Percentiles rank a stretch among this genome's conserved stretches.
Evolutionary conservation across 2,888 invertebrate species (phyloP).

Genomic region (Aporophyla lueneburgensis): DNA sequence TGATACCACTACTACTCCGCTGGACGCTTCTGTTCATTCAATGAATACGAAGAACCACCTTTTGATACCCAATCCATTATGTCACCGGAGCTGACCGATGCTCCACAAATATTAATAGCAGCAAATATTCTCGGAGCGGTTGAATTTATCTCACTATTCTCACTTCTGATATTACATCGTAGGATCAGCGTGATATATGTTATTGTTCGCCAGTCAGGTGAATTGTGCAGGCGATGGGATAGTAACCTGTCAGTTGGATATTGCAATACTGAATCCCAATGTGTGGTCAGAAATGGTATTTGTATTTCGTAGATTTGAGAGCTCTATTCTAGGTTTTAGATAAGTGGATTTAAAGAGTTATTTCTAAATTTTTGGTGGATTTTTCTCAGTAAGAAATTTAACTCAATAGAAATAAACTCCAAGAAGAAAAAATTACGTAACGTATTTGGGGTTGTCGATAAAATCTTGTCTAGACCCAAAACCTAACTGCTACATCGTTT

Average conservation of each 20-base stretch:
- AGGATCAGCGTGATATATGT: constrained; percentile 59
- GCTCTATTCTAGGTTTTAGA: background rate
- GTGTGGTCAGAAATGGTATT: constrained; percentile 20
- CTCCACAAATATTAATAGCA: constrained; percentile 61
- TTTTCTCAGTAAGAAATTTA: background rate
- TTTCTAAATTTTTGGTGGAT: background rate
- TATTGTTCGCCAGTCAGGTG: constrained; percentile 50
- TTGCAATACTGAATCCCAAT: constrained; percentile 47
- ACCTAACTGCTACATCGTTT: constrained; percentile 10
- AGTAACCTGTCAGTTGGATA: constrained; percentile 39
- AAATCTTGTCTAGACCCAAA: constrained; percentile 17
- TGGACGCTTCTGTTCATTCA: constrained; percentile 38
- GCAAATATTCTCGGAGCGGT: constrained; percentile 52
- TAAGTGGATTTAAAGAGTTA: background rate
- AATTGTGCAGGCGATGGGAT: constrained; percentile 35
- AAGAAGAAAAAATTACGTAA: constrained; percentile 10
- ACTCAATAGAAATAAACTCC: background rate
- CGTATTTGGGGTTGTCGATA: background rate
- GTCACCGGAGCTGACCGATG: constrained; percentile 23
- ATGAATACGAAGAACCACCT: constrained; percentile 2
- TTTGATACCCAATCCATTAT: constrained; percentile 42
- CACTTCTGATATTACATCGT: constrained; percentile 55
- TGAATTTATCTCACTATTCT: constrained; percentile 59
- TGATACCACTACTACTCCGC: background rate
- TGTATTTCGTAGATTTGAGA: constrained; percentile 17